Evolutionary conservation across 2,888 invertebrate species (phyloP).

Genomic region (Amiota mariae): DNA sequence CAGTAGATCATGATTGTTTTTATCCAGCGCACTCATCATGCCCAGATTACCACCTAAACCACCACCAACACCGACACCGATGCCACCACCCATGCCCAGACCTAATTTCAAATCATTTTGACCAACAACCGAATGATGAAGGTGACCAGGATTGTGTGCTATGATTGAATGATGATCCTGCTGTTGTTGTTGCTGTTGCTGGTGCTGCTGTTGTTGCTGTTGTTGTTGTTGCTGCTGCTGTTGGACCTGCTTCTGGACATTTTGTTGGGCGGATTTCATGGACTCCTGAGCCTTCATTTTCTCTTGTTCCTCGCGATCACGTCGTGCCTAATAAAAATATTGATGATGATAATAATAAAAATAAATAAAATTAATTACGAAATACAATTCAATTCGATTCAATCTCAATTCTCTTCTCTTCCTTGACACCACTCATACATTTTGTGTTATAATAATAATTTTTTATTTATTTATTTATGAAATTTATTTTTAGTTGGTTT

Average conservation of each 20-base stretch:
- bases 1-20: slow-evolving; percentile 73
- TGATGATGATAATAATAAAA: slow-evolving; percentile 6
- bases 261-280: slow-evolving; percentile 88
- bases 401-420: no score
- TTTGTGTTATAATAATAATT: background rate
- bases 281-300: slow-evolving; percentile 92
- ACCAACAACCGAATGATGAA: slow-evolving; percentile 73
- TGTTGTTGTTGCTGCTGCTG: slow-evolving; percentile 71
- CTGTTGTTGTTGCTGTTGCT: slow-evolving; percentile 66
- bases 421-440: background rate
- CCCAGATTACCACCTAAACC: slow-evolving; percentile 73
- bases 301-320: slow-evolving; percentile 92
- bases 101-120: slow-evolving; percentile 74
- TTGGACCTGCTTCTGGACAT: slow-evolving; percentile 76
- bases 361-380: background rate
- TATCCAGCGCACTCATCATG: slow-evolving; percentile 74
- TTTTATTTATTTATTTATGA: slow-evolving; percentile 4
- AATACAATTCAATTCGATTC: background rate
- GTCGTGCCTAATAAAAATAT: slow-evolving; percentile 79
- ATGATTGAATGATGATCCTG: slow-evolving; percentile 73
- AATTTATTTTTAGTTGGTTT: slow-evolving; percentile 11
- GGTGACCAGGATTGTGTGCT: slow-evolving; percentile 73
- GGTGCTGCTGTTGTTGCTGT: slow-evolving; percentile 64
- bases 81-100: slow-evolving; percentile 70
- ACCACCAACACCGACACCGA: slow-evolving; percentile 62